Base-by-base conservation (phyloP, 1,140 invertebrate species). In the Plectrocnemia conspersa region DNA sequence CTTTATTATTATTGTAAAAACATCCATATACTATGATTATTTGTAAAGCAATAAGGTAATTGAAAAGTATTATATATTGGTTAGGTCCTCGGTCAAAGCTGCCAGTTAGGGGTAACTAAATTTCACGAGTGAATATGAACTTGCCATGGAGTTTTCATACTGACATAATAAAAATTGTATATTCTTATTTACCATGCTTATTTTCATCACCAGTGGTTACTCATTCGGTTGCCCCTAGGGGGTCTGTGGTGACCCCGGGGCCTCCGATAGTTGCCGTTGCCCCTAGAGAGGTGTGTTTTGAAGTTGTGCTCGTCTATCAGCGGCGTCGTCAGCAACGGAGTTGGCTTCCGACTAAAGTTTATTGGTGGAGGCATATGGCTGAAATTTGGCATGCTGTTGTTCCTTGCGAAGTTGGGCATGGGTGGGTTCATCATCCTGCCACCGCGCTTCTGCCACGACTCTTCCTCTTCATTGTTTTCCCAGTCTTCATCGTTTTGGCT, bases 221-320 rank as follows among this genome's bases (percentile, higher is more conserved):
- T n/a, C n/a, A n/a, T n/a, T n/a, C n/a, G n/a, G n/a, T n/a, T n/a
- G 25, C 50, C 29, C 41, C 41, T 49, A 4, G 22, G 45, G 6
- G 36, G 35, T 27, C 48, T 49, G 15, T 46, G 53, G n/a, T 54
- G 48, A 27, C 50, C 50, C 58, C 58, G 56, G 1, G 58, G 58
- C 21, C 56, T 44, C 15, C 53, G 32, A 41, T 42, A 56, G 40
- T 44, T 44, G 9, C 46, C 35, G 29, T 18, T 29, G 1, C 10
- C 6, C 19, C 22, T 33, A 13, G 10, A 15, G 15, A 9, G 5
- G 16, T 22, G 27, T 11, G 11, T 16, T 25, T 5, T 25, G 4
- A 22, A 22, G 22, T 35, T 35, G 15, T 42, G 18, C 13, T 50
- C 47, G 4, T 50, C 47, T 5, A 38, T 24, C 13, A 33, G 25